phyloP scores from a whole-genome alignment of 2,113 vertebrate species.

The Tylochromis polylepis region DNA sequence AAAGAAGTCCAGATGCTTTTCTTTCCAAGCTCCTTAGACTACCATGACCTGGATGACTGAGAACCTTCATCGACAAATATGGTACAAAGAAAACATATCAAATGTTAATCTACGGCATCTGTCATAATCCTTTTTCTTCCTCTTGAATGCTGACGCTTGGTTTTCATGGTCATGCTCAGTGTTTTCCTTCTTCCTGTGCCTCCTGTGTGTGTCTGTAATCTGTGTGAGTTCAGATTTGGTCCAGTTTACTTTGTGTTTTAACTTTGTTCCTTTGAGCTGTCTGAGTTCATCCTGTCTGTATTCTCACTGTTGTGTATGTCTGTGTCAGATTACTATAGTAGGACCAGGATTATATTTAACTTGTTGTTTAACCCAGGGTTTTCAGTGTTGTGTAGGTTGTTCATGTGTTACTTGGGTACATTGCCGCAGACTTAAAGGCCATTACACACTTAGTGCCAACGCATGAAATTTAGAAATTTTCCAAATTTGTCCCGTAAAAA shows the following conservation, averaged over 20 bases:
- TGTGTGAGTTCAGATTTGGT: not conserved
- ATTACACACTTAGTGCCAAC: not conserved
- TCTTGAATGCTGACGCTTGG: not conserved
- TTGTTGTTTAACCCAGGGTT: not conserved
- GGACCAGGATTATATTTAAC: not conserved
- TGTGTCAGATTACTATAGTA: not conserved
- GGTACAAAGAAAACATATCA: not conserved
- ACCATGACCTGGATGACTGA: too few species aligned
- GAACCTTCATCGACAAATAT: too few species aligned
- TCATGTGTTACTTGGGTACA: not conserved
- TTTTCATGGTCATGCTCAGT: too few species aligned
- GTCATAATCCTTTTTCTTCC: not conserved
- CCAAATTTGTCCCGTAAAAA: not conserved
- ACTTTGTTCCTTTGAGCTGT: not conserved
- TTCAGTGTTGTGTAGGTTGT: not conserved
- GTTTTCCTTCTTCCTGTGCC: not conserved
- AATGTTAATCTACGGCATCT: not conserved
- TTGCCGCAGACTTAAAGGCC: not conserved
- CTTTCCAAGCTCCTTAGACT: too few species aligned
- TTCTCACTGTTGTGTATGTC: too few species aligned
- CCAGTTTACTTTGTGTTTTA: not conserved
- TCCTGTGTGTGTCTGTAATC: not conserved
- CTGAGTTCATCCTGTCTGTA: not conserved
- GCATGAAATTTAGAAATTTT: not conserved
- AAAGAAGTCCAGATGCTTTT: too few species aligned